These are phyloP conservation scores for Andrena hattorfiana DNA, from an alignment of 2,888 invertebrate genomes.

Conservation along the genomic window DNA sequence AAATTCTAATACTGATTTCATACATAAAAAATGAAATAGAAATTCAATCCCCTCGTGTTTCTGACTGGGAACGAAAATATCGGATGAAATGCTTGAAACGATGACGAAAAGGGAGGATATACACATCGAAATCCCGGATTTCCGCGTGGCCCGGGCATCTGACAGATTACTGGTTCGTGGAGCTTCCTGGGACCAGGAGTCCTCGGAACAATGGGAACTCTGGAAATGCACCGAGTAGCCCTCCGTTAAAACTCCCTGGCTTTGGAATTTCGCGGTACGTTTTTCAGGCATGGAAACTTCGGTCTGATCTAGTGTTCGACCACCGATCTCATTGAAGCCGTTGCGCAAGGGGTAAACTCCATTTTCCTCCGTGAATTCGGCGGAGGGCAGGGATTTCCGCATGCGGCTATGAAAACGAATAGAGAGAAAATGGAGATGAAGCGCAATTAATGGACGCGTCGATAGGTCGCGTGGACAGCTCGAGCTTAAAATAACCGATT, in stretches of 20 bases:
- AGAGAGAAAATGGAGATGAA: background rate
- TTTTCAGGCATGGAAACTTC: constrained; percentile 42
- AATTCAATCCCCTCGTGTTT: background rate
- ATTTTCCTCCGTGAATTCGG: background rate
- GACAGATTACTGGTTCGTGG: constrained; percentile 48
- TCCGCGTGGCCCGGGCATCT: constrained; percentile 36
- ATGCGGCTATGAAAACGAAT: background rate
- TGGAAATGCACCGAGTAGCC: constrained; percentile 35
- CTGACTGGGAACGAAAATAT: constrained; percentile 11
- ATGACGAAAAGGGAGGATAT: background rate
- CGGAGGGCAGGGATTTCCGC: background rate
- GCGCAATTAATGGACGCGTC: constrained; percentile 7
- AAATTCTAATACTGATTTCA: background rate
- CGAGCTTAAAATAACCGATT: constrained; percentile 22
- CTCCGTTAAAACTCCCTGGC: constrained; percentile 46
- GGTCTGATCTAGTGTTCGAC: constrained; percentile 20
- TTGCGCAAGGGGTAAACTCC: background rate
- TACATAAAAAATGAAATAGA: too few species aligned
- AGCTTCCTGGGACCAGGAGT: constrained; percentile 15
- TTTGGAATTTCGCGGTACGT: constrained; percentile 5
- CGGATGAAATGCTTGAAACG: background rate
- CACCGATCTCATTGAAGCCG: constrained; percentile 29
- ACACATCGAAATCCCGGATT: constrained; percentile 45
- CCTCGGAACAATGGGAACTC: constrained; percentile 53
- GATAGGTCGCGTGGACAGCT: background rate